Evolutionary conservation across 2,797 vertebrate genomes (phyloP), one percentile per base, ranked within the genome.

Genomic region (Enoplosus armatus): DNA sequence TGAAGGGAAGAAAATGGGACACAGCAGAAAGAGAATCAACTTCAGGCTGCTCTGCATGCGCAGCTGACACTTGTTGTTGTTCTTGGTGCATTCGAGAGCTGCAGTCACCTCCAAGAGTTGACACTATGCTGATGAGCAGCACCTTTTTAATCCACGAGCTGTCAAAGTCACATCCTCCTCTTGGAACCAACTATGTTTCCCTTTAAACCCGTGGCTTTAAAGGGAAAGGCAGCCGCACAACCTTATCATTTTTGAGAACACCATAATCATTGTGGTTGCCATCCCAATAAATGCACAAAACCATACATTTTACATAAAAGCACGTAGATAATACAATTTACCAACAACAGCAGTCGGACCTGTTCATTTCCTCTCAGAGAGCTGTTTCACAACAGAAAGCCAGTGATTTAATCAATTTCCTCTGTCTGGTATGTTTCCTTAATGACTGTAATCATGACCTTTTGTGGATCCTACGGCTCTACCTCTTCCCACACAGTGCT

Each of bases 361-460:
- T 61, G 54, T 41, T 83, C 11, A 69, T 73, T 82, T 81, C 72
- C 69, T 48, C 59, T 62, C 26, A 14, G 41, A 75, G 58, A 67
- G 41, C 58, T 45, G 7, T 71, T 76, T 84, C 53, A 56, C 48
- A 61, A 74, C 24, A 83, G 37, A 76, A 45, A 75, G 54, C 15
- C 35, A 22, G 61, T 64, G 50, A 72, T 85, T 84, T 75, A 66
- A 79, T 83, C 58, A 24, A 71, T 76, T 85, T 85, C 63, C 74
- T 77, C 63, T 37, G 48, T 82, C 84, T 77, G 35, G 10, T 80
- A 6, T 60, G 80, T 83, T 85, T 78, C 65, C 79, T 77, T 90
- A 86, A 89, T 83, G 74, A 87, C 83, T 89, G 72, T 79, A 86
- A 84, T 90, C 81, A 61, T 85, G 87, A 90, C 85, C 87, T 89